phyloP scores from a whole-genome alignment of 2,797 vertebrate species.

The Enteromius radiatus region DNA sequence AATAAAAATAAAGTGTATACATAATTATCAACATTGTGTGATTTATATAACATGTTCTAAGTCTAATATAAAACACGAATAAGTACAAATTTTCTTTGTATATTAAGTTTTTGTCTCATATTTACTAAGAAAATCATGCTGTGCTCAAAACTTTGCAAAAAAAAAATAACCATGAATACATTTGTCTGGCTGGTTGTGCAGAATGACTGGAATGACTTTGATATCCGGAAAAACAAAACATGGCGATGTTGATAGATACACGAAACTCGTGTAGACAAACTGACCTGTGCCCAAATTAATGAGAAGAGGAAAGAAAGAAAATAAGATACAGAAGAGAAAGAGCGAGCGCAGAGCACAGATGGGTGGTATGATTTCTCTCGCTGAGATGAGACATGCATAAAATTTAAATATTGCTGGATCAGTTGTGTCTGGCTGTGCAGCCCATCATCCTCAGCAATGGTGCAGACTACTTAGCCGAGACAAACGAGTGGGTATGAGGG shows the following conservation, averaged over 20 bases:
- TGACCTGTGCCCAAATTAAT: not conserved
- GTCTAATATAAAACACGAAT: not conserved
- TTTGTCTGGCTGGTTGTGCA: not conserved
- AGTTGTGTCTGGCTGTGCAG: constrained; percentile 39
- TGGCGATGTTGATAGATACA: not conserved
- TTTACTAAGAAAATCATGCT: constrained; percentile 4
- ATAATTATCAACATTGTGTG: not conserved
- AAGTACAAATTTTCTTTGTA: not conserved
- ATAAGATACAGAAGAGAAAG: not conserved
- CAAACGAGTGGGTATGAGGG: not conserved
- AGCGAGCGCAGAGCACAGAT: constrained; percentile 1
- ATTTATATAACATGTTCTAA: not conserved
- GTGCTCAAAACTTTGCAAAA: not conserved
- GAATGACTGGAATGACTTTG: not conserved
- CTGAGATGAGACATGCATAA: constrained; percentile 42
- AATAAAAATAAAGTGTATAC: not conserved
- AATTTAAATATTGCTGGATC: constrained; percentile 48
- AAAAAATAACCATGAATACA: too few relatives aligned
- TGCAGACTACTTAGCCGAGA: constrained; percentile 19
- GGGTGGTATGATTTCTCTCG: constrained; percentile 14
- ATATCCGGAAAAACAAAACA: not conserved
- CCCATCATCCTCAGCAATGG: constrained; percentile 20
- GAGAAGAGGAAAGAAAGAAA: constrained; percentile 4
- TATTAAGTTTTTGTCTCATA: not conserved
- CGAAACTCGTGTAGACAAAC: not conserved